Evolutionary conservation across 2,888 invertebrate species (phyloP).

Genomic region (Spilarctia lutea): DNA sequence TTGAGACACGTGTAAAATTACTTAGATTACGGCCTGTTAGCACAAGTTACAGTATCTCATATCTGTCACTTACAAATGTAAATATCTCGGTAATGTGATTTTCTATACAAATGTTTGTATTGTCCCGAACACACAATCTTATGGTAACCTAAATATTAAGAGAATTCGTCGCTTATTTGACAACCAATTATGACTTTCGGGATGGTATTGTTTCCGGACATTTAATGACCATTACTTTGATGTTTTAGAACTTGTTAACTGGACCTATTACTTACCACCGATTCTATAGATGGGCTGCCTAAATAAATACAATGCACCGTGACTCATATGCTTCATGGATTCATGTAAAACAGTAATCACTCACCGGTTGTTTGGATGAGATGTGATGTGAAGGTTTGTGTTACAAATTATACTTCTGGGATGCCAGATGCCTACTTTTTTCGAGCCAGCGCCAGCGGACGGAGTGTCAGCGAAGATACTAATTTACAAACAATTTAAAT

Average conservation of each 20-base stretch:
- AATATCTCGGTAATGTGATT: constrained; percentile 7
- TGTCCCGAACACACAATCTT: not conserved
- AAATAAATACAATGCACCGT: too few species aligned
- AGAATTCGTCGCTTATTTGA: not conserved
- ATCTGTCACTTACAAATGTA: not conserved
- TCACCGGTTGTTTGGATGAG: too few species aligned
- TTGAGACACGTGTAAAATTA: not conserved
- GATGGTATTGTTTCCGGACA: not conserved
- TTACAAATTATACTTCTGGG: too few species aligned
- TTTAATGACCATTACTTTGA: not conserved
- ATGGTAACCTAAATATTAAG: not conserved
- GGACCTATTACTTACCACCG: not conserved
- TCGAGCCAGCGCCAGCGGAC: too few species aligned
- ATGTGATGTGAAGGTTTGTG: too few species aligned
- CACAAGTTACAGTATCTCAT: not conserved
- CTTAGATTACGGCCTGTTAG: not conserved
- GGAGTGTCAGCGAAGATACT: too few species aligned
- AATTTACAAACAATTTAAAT: too few species aligned
- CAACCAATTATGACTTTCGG: not conserved
- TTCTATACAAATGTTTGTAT: not conserved
- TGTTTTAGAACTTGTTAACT: not conserved
- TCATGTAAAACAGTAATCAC: too few species aligned
- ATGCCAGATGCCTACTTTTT: too few species aligned
- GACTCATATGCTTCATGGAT: too few species aligned
- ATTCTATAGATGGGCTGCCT: too few species aligned